Percentiles rank a stretch among this genome's conserved stretches.
phyloP scores from a whole-genome alignment of 2,113 vertebrate genomes.

The Monarcha castaneiventris region DNA sequence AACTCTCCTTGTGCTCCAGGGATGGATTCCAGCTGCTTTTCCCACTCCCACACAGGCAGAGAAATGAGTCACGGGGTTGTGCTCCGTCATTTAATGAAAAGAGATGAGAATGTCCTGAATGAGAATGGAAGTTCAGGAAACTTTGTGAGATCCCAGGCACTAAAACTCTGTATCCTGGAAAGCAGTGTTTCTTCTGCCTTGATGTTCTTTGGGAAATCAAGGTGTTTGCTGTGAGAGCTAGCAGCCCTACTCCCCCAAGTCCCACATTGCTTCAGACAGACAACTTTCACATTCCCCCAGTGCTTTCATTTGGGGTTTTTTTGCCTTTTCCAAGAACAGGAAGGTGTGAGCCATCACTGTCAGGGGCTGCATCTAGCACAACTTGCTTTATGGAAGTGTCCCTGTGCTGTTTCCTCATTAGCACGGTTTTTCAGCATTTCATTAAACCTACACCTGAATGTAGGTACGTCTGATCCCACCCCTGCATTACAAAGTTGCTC shows the following conservation, averaged over 20 bases:
- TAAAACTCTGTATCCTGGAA: not conserved
- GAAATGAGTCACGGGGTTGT: not conserved
- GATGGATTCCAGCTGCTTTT: slow-evolving; percentile 50
- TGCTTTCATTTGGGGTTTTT: not conserved
- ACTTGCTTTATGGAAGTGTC: not conserved
- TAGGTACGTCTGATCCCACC: not conserved
- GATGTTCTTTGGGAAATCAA: not conserved
- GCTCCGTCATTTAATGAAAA: not conserved
- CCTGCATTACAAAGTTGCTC: not conserved
- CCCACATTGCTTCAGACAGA: not conserved
- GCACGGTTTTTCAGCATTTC: not conserved
- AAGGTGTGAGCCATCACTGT: not conserved
- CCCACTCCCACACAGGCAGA: not conserved
- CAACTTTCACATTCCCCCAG: not conserved
- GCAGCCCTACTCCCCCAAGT: accelerated
- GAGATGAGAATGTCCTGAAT: not conserved
- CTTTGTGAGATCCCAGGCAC: not conserved
- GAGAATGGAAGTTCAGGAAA: not conserved
- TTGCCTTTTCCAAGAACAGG: not conserved
- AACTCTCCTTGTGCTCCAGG: not conserved
- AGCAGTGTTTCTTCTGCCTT: not conserved
- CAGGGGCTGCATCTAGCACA: not conserved
- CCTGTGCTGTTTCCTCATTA: not conserved
- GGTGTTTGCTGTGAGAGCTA: accelerated
- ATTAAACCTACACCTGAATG: not conserved